Base-by-base conservation (phyloP, 2,113 vertebrate genomes). In the Pycnonotus jocosus region DNA sequence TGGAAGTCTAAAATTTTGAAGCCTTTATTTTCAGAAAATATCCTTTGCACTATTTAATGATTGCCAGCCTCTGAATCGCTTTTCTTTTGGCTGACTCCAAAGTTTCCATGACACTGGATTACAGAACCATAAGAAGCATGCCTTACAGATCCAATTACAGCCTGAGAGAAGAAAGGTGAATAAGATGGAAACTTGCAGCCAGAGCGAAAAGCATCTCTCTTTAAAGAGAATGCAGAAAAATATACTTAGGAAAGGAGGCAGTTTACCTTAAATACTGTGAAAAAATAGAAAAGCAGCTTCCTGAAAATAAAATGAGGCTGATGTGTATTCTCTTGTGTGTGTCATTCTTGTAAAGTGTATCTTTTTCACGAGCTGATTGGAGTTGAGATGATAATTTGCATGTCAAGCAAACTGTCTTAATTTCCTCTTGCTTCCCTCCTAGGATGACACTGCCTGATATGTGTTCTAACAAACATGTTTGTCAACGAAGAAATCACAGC, bases 381-480 rank as follows among this genome's bases (percentile, higher is more conserved):
- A 93, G 64, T n/a, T 74, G 81, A 90, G 79, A 88, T 62, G 90
- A 35, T 92, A 95, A 96, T 92, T 94, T 90, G 90, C 85, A 90
- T 86, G 92, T 92, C 93, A 93, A 88, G 64, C 33, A 90, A 94
- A 92, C 76, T 94, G 85, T 90, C 93, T 97, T 95, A 82, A 96
- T 92, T 94, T 94, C 71, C 93, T 78, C 90, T 92, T 90, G 82
- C 88, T 94, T 90, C 64, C 21, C 54, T 85, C 42, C 11, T 28
- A 86, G 42, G 93, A 68, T 87, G 50, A 58, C 9, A 9, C 57
- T 3, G 66, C 73, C 58, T 93, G 89, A 47, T 88, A 72, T 83
- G 72, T 96, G 51, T 94, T 93, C 93, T 86, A 90, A 94, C 95
- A 95, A 88, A 86, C 76, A 74, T 95, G 81, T 96, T 97, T 97